phyloP scores from a whole-genome alignment of 1,140 invertebrate genomes.

The Drosophila rufa region DNA sequence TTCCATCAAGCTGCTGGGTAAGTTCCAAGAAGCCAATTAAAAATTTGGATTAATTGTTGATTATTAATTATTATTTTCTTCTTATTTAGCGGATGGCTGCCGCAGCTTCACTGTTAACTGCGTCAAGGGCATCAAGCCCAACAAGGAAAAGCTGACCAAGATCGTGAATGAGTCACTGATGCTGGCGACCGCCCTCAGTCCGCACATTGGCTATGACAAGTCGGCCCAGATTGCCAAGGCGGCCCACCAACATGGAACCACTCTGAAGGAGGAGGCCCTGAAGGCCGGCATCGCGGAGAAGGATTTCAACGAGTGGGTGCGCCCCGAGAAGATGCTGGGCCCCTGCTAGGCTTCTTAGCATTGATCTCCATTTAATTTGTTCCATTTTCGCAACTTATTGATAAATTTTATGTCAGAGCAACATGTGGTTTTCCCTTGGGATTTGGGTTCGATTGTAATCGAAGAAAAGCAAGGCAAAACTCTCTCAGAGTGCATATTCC shows the following conservation, averaged over 20 bases:
- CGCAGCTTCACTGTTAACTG: conserved; percentile 96
- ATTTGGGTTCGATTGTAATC: too few species aligned
- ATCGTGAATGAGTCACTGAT: conserved; percentile 97
- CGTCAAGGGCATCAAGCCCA: conserved; percentile 95
- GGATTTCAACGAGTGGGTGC: conserved; percentile 97
- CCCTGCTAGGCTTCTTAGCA: conserved; percentile 88
- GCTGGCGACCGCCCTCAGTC: conserved; percentile 99
- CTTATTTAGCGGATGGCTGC: conserved; percentile 88
- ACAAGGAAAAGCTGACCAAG: conserved; percentile 92
- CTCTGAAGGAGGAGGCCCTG: conserved; percentile 95
- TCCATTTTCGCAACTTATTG: background rate
- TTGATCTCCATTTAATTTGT: conserved; percentile 4
- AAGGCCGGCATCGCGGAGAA: conserved; percentile 94
- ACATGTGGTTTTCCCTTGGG: background rate
- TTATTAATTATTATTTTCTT: too few species aligned
- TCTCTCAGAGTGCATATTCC: too few species aligned
- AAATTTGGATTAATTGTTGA: too few species aligned
- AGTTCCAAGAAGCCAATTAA: conserved; percentile 58
- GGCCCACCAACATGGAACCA: conserved; percentile 96
- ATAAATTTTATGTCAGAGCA: conserved; percentile 26
- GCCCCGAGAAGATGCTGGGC: conserved; percentile 97
- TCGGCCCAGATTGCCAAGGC: conserved; percentile 97
- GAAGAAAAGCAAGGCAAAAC: too few species aligned
- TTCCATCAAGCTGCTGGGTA: conserved; percentile 94
- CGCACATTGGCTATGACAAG: conserved; percentile 99